Conservation (phyloP, 2,797 vertebrate species). For the Malacoctenus gilli region DNA sequence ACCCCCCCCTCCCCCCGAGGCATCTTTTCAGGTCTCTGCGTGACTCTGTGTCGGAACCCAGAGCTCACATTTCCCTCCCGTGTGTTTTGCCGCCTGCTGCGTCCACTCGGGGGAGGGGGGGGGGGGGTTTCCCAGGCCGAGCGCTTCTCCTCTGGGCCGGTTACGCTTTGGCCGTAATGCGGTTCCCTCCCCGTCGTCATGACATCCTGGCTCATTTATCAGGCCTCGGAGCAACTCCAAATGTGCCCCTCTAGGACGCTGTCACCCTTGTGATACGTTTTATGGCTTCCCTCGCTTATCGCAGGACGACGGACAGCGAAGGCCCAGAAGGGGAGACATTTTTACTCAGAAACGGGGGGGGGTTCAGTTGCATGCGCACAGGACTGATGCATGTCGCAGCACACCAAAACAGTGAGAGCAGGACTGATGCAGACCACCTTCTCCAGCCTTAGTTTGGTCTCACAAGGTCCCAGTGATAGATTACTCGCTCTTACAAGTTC, state of each 20-base stretch:
- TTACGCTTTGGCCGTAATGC: slow-evolving; percentile 66
- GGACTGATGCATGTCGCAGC: no score
- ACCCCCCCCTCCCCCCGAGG: background rate
- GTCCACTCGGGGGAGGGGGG: slow-evolving; percentile 52
- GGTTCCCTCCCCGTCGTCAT: slow-evolving; percentile 68
- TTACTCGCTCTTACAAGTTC: no score
- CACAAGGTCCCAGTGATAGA: no score
- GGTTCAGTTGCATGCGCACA: no score
- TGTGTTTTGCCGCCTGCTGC: slow-evolving; percentile 33
- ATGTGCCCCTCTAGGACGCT: slow-evolving; percentile 16
- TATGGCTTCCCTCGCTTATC: no score
- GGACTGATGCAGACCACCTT: no score
- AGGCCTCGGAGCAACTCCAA: slow-evolving; percentile 32
- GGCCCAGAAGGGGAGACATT: no score
- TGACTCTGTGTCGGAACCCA: slow-evolving; percentile 26
- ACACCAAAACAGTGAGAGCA: no score
- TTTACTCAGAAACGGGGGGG: no score
- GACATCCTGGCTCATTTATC: slow-evolving; percentile 59
- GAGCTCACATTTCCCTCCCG: slow-evolving; percentile 31
- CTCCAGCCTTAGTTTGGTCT: no score
- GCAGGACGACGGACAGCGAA: no score
- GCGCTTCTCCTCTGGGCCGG: slow-evolving; percentile 58
- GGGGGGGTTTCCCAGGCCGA: slow-evolving; percentile 81
- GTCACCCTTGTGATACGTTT: slow-evolving; percentile 1
- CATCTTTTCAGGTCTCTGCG: slow-evolving; percentile 25